These are phyloP conservation scores for Tigriopus californicus DNA, from an alignment of 2,888 invertebrate genomes.

Conservation along the genomic window DNA sequence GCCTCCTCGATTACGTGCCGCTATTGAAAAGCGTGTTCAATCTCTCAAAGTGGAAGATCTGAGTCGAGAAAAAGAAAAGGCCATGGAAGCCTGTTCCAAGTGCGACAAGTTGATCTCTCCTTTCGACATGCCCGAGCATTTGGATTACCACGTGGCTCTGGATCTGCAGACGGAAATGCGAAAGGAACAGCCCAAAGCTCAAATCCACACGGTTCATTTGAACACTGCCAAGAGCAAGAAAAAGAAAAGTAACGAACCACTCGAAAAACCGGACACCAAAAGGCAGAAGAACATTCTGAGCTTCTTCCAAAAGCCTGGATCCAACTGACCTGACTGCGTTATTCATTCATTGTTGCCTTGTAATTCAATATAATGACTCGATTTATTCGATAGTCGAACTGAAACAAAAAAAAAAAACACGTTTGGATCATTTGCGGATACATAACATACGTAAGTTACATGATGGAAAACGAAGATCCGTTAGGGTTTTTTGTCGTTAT, in stretches of 20 bases:
- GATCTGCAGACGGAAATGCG: slow-evolving; percentile 42
- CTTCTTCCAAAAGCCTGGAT: slow-evolving; percentile 1
- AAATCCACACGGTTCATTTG: not conserved
- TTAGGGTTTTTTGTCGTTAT: too few relatives aligned
- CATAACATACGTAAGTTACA: too few relatives aligned
- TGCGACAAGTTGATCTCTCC: slow-evolving; percentile 44
- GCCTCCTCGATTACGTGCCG: slow-evolving; percentile 21
- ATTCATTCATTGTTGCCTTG: too few relatives aligned
- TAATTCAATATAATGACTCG: too few relatives aligned
- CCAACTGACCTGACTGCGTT: not conserved
- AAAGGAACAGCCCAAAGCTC: not conserved
- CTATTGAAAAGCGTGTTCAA: not conserved
- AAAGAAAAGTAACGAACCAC: not conserved
- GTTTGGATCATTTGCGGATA: too few relatives aligned
- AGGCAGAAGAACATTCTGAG: slow-evolving; percentile 8
- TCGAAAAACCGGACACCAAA: not conserved
- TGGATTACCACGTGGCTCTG: slow-evolving; percentile 67
- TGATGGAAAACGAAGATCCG: too few relatives aligned
- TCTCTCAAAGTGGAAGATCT: not conserved
- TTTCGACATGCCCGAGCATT: slow-evolving; percentile 48
- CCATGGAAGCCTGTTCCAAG: slow-evolving; percentile 19
- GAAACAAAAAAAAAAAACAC: too few relatives aligned
- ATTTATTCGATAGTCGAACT: too few relatives aligned
- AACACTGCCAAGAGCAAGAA: not conserved
- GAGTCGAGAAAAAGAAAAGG: not conserved